Base-by-base conservation (phyloP, 2,888 invertebrate genomes). In the Cheilosia scutellata region DNA sequence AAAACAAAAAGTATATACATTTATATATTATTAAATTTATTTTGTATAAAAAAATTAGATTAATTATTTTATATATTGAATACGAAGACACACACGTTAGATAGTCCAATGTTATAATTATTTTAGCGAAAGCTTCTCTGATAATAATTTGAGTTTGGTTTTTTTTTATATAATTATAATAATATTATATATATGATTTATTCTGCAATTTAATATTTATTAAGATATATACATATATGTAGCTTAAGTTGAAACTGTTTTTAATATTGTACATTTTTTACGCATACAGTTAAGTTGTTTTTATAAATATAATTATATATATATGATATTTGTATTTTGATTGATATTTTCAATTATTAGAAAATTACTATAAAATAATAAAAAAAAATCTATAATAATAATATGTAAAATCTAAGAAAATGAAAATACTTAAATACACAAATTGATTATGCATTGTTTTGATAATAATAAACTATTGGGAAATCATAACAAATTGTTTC, bases 401-500 rank as follows among this genome's bases (percentile, higher is more conserved):
- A 63, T 58, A 53, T 31, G 47, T 58, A 63, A 20, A 70, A 44
- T 71, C 49, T 62, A 77, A 71, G 63, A 66, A 49, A 71, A 49
- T 37, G 40, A 49, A 74, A 62, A 76, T 47, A 58, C 65, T 66
- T 80, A 76, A 86, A 82, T 76, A 86, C 76, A 82, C 71, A 82
- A 76, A 86, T 71, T 84, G 75, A 80, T 66, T 84, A 84, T 84
- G 84, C 84, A 84, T 84, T 84, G 84, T 84, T 84, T 84, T 84
- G 63, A 84, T 84, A 84, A 75, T 84, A 84, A 84, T 80, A 80
- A 84, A 80, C 70, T 84, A 84, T 84, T 84, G 84, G 78, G 47
- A 80, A 84, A 80, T 75, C 63, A n/a, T n/a, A 65, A 37, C 37
- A 63, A 70, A 71, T 6, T 11, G 11, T 25, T 7, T 20, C n/a